Base-by-base conservation (phyloP, 1,140 invertebrate genomes). In the Hesperophylax magnus region DNA sequence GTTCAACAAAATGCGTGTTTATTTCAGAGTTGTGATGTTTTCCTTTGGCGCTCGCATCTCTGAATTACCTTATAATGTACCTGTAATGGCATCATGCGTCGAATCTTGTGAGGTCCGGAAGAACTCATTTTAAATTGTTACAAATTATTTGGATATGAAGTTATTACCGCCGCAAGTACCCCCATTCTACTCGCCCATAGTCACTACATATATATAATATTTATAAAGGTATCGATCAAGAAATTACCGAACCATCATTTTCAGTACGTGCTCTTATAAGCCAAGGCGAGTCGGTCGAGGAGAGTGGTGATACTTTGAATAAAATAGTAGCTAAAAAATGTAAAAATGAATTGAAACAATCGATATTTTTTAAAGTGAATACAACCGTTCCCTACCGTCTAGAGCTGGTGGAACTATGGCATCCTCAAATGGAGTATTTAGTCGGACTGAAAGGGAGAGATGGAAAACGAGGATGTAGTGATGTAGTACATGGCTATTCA, bases 81-180 rank as follows among this genome's bases (percentile, higher is more conserved):
- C 20, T 17, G 20, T 82, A 82, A 82, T 82, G 81, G 81, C 69
- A 82, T 79, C 81, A 79, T 79, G 81, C 71, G 60, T 74, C 67
- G 76, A 53, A 58, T 82, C 78, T 79, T 82, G 81, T 82, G 81
- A 22, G 81, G 81, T 82, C 81, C 81, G 81, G 81, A 78, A 82
- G 81, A 80, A 34, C 71, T 71, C 69, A 74, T 78, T 79, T 77
- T 27, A 80, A 80, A 80, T 77, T 79, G 78, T 77, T 82, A 82
- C 78, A 80, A 82, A 80, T 82, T 82, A 82, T 82, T 82, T 80
- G 81, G 80, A 82, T 82, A 82, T 82, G 81, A 82, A 82, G 81
- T 82, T 74, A 82, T 82, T 82, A 82, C 81, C 24, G 77, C 52
- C 52, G n/a, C n/a, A 71, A 39, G 39, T 47, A 47, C 39, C 39